Evolutionary conservation across 1,140 invertebrate genomes (phyloP), one percentile per base, ranked within the genome.

Genomic region (Eurosta solidaginis): DNA sequence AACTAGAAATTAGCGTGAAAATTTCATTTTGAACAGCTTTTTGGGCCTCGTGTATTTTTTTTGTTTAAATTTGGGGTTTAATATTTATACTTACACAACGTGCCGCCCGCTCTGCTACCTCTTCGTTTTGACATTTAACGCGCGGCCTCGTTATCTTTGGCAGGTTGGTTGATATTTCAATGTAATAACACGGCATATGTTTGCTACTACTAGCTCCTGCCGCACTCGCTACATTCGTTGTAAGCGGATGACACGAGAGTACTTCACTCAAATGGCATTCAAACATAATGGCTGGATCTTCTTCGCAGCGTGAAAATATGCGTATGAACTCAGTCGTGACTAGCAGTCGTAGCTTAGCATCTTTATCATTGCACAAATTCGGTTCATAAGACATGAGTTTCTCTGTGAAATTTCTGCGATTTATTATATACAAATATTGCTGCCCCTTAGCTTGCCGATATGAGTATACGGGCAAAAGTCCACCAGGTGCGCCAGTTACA

Each of bases 361-460:
- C 91, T 88, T 80, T 92, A 91, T 87, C 91, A 91, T 77, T 93
- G 91, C 78, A 97, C 86, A 84, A 91, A 89, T 85, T 82, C 27
- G 85, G 81, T 63, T 97, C 95, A 85, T 95, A 94, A 0, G 94
- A 94, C 68, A 97, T 93, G 81, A 96, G 94, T 82, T 94, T 90
- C 89, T 97, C 96, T 22, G 88, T 88, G 84, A 93, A 94, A 83
- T 95, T 92, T 75, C 91, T 90, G 78, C 92, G 90, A 86, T 96
- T 97, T 52, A 97, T 92, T 52, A 90, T 91, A 87, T 95, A 94
- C 25, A 98, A 90, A 82, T 96, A 92, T 82, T 95, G 92, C 87
- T 97, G 96, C 10, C 96, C 96, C 79, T 92, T 90, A 27, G 95
- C 94, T 84, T 96, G 93, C 63, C 91, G 91, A 36, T 89, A 88